Evolutionary conservation across 2,113 vertebrate genomes (phyloP).

Genomic region (Nanger granti): DNA sequence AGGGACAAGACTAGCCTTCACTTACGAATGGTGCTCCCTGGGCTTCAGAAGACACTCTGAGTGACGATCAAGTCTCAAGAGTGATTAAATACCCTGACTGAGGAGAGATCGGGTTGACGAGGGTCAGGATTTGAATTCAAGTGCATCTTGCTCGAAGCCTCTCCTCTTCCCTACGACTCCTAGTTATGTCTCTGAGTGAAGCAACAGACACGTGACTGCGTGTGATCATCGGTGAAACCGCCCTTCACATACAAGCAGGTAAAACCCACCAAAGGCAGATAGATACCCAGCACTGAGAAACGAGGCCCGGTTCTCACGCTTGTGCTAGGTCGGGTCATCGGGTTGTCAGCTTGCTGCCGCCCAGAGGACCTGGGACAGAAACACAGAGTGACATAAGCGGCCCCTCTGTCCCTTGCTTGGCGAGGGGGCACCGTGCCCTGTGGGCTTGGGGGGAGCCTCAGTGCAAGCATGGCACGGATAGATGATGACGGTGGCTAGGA

Average conservation of each 20-base stretch:
- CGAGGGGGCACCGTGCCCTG: fast-evolving
- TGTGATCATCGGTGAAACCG: background rate
- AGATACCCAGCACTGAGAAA: background rate
- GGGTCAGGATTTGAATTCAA: background rate
- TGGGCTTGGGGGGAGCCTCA: background rate
- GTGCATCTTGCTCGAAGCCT: background rate
- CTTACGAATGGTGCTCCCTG: background rate
- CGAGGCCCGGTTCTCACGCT: background rate
- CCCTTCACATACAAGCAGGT: background rate
- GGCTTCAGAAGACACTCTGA: background rate
- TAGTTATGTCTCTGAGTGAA: background rate
- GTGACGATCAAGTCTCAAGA: background rate
- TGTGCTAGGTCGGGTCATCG: fast-evolving
- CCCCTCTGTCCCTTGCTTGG: fast-evolving
- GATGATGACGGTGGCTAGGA: fast-evolving
- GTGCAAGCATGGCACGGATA: background rate
- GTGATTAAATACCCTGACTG: background rate
- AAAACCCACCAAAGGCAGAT: background rate
- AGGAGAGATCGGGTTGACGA: background rate
- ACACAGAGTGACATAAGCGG: background rate
- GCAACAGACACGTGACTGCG: background rate
- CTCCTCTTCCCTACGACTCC: background rate
- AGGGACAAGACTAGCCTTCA: background rate
- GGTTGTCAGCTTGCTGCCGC: background rate
- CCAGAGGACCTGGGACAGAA: fast-evolving